These are phyloP conservation scores for Vulpes vulpes DNA, from an alignment of 2,113 vertebrate genomes.

Conservation along the genomic window DNA sequence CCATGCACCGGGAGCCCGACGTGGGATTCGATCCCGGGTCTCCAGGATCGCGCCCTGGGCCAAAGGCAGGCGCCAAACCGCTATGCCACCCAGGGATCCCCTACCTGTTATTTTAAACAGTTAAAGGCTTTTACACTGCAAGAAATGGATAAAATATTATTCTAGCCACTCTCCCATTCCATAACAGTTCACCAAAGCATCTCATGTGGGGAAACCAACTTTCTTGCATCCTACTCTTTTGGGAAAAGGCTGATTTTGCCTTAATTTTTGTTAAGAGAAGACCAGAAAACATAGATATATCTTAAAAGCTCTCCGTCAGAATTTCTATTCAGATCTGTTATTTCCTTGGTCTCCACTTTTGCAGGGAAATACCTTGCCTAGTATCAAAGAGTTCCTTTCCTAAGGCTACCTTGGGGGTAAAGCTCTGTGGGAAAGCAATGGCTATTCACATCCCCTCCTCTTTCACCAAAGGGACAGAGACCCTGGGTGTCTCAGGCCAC, in stretches of 20 bases:
- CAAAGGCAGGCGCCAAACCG: too few relatives aligned
- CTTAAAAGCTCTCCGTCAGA: constrained; percentile 26
- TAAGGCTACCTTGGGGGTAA: not conserved
- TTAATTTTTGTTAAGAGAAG: constrained; percentile 4
- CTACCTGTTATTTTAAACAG: not conserved
- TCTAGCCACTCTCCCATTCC: not conserved
- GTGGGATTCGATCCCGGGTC: too few relatives aligned
- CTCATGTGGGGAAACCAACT: not conserved
- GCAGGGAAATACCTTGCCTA: not conserved
- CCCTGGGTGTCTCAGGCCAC: not conserved
- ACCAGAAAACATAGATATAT: not conserved
- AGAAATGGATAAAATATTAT: not conserved
- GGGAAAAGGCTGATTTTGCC: not conserved
- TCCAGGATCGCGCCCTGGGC: too few relatives aligned
- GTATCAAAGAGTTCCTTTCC: not conserved
- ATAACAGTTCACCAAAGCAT: not conserved
- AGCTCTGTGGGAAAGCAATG: not conserved
- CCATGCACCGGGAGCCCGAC: too few relatives aligned
- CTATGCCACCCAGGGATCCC: too few relatives aligned
- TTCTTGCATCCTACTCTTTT: not conserved
- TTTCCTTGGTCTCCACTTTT: constrained; percentile 3
- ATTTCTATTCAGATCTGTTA: not conserved
- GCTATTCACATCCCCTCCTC: not conserved
- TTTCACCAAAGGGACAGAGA: not conserved
- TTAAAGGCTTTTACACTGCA: constrained; percentile 3